Conservation (phyloP, 2,797 vertebrate species). For the Brachyalestes nurse region DNA sequence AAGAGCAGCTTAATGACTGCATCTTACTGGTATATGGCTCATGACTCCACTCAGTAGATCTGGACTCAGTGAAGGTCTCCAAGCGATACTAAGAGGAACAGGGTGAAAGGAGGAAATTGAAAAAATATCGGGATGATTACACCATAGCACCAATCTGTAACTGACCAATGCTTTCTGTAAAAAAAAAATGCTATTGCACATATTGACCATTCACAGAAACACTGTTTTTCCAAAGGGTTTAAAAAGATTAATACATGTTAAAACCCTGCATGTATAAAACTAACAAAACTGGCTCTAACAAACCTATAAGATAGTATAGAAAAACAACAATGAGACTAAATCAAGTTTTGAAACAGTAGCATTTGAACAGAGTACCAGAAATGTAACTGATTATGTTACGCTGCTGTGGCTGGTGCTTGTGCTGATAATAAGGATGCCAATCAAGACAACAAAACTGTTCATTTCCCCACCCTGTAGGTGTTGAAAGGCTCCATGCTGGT, state of each 20-base stretch:
- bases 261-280: neutral
- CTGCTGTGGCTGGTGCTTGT: neutral
- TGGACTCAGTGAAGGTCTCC: constrained; percentile 75
- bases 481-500: constrained; percentile 69
- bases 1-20: neutral
- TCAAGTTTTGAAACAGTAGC: too few species aligned
- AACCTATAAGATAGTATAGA: neutral
- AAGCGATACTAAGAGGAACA: constrained; percentile 74
- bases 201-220: neutral
- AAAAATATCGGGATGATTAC: neutral
- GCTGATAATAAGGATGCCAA: neutral
- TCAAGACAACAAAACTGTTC: too few species aligned
- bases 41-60: constrained; percentile 65
- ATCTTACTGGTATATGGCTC: constrained; percentile 64
- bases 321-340: neutral
- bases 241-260: neutral
- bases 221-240: neutral
- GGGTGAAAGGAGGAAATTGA: neutral
- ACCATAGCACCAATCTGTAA: neutral
- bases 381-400: too few species aligned
- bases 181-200: neutral
- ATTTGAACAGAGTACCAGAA: too few species aligned
- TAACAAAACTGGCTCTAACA: neutral
- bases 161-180: too few species aligned
- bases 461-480: constrained; percentile 71